phyloP scores from a whole-genome alignment of 2,113 vertebrate species.

The Crotalus viridis region DNA sequence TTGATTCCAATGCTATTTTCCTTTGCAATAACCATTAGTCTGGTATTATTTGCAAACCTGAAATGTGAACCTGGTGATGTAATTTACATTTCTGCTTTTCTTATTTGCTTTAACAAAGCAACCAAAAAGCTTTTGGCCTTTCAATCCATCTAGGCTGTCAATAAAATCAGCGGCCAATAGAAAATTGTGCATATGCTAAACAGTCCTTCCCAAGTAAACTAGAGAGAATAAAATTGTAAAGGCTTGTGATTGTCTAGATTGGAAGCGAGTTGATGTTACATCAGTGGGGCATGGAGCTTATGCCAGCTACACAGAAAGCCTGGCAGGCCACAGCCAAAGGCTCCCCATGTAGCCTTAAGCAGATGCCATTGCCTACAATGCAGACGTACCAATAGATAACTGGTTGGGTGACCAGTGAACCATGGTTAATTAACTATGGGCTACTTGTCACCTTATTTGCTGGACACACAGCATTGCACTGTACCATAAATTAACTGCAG shows the following conservation, averaged over 20 bases:
- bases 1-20: slow-evolving; percentile 98
- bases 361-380: neutral
- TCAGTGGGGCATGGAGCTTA: neutral
- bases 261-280: neutral
- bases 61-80: slow-evolving; percentile 80
- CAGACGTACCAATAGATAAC: neutral
- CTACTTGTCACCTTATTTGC: neutral
- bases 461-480: neutral
- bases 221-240: slow-evolving; percentile 58
- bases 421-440: neutral
- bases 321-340: neutral
- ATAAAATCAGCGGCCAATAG: slow-evolving; percentile 80
- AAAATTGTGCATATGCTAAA: slow-evolving; percentile 73
- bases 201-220: slow-evolving; percentile 74
- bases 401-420: neutral
- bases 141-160: slow-evolving; percentile 79
- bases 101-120: slow-evolving; percentile 83
- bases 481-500: neutral
- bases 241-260: slow-evolving; percentile 1
- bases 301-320: neutral
- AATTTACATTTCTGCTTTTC: slow-evolving; percentile 82
- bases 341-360: neutral
- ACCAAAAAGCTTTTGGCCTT: slow-evolving; percentile 76
- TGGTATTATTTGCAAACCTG: slow-evolving; percentile 82
- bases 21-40: slow-evolving; percentile 98